A percentile compares a stretch with the other conserved stretches of the same genome.
phyloP scores from a whole-genome alignment of 1,140 invertebrate species.

The Caenorhabditis inopinata region DNA sequence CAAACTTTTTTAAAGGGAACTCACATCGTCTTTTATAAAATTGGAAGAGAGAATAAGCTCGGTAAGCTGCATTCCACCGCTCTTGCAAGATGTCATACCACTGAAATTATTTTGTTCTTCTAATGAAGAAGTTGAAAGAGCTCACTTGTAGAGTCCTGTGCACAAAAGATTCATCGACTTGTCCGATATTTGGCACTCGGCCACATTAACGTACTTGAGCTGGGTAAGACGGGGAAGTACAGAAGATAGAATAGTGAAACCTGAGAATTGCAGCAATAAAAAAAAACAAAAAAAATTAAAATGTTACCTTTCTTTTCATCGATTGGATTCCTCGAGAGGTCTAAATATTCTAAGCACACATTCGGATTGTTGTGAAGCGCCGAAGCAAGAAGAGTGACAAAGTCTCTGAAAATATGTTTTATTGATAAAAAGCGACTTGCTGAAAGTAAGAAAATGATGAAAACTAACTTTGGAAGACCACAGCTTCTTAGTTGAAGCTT shows the following conservation, averaged over 20 bases:
- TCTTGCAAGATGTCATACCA: slow-evolving; percentile 41
- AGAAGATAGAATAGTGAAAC: slow-evolving; percentile 51
- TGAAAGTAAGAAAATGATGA: slow-evolving; percentile 9
- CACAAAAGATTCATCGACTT: slow-evolving; percentile 51
- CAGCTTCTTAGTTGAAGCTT: slow-evolving; percentile 57
- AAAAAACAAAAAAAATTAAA: not conserved
- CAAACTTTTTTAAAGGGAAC: not conserved
- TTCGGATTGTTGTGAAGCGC: slow-evolving; percentile 53
- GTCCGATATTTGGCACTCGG: slow-evolving; percentile 59
- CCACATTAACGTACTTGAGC: slow-evolving; percentile 50
- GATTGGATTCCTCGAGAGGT: slow-evolving; percentile 56
- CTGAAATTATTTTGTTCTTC: no score
- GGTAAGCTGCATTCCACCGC: not conserved
- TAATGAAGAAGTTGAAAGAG: not conserved
- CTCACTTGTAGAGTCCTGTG: slow-evolving; percentile 39
- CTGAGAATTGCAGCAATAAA: slow-evolving; percentile 46
- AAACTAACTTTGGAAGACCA: slow-evolving; percentile 55
- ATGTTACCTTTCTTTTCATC: slow-evolving; percentile 62
- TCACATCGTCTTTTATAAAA: slow-evolving; percentile 34
- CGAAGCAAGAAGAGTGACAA: slow-evolving; percentile 54
- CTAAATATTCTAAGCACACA: slow-evolving; percentile 53
- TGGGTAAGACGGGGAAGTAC: slow-evolving; percentile 53
- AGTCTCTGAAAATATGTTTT: slow-evolving; percentile 60
- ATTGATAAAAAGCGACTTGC: no score
- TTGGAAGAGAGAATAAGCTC: not conserved